Evolutionary conservation across 92 coral and sea anemone species (phyloP).

Genomic region (Porites evermanni): DNA sequence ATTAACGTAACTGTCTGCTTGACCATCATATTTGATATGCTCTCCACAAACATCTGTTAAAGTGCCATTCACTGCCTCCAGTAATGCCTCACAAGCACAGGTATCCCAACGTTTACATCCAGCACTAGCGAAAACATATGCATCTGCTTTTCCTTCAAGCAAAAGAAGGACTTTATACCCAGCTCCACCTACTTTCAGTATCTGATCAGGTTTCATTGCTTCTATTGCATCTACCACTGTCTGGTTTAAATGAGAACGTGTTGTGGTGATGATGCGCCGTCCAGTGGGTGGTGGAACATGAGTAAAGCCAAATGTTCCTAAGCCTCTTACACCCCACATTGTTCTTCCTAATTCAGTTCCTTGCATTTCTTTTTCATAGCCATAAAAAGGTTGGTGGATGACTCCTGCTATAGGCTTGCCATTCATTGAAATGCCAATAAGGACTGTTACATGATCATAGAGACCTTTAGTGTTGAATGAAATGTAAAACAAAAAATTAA

Average conservation of each 20-base stretch:
- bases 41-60: conserved; percentile 90
- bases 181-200: conserved; percentile 89
- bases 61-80: conserved; percentile 89
- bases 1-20: conserved; percentile 76
- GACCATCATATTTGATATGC: conserved; percentile 74
- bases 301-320: conserved; percentile 92
- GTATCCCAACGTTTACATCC: conserved; percentile 99
- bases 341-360: conserved; percentile 81
- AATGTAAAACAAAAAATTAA: not conserved
- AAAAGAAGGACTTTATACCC: conserved; percentile 90
- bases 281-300: conserved; percentile 62
- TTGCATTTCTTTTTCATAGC: conserved; percentile 56
- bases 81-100: conserved; percentile 95
- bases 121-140: conserved; percentile 91
- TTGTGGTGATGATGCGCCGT: conserved; percentile 87
- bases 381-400: conserved; percentile 97
- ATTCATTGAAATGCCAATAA: conserved; percentile 89
- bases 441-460: conserved; percentile 88
- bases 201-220: conserved; percentile 93
- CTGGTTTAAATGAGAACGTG: conserved; percentile 88
- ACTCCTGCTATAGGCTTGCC: conserved; percentile 95
- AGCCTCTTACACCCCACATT: conserved; percentile 89
- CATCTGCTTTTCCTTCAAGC: conserved; percentile 92
- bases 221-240: conserved; percentile 81
- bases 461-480: conserved; percentile 65